phyloP scores from a whole-genome alignment of 2,888 invertebrate species.

The Hololepta plana region DNA sequence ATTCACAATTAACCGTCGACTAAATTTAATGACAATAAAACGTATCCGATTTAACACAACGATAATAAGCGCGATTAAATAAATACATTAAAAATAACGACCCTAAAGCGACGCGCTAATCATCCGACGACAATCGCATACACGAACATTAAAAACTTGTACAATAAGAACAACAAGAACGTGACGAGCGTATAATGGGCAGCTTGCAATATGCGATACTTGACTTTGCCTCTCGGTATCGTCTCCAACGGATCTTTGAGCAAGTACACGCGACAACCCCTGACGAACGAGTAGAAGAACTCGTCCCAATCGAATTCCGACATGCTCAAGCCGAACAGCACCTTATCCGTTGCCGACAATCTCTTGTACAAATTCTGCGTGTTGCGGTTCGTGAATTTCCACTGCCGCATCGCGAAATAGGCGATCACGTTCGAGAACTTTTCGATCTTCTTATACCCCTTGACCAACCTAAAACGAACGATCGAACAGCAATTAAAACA shows the following conservation, averaged over 20 bases:
- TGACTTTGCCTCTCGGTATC: constrained; percentile 47
- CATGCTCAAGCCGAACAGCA: constrained; percentile 42
- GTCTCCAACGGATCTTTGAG: constrained; percentile 65
- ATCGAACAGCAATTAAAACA: constrained; percentile 1
- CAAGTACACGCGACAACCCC: constrained; percentile 59
- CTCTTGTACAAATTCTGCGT: constrained; percentile 37
- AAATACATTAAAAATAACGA: too few species aligned
- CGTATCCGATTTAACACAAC: too few species aligned
- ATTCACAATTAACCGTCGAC: too few species aligned
- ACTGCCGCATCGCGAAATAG: constrained; percentile 64
- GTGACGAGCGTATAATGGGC: constrained; percentile 16
- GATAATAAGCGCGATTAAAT: too few species aligned
- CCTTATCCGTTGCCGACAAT: constrained; percentile 35
- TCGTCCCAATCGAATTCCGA: constrained; percentile 55
- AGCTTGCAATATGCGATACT: constrained; percentile 18
- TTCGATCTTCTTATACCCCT: constrained; percentile 57
- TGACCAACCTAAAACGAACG: constrained; percentile 40
- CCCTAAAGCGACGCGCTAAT: too few species aligned
- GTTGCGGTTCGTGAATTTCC: constrained; percentile 50
- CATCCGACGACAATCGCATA: too few species aligned
- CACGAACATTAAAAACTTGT: too few species aligned
- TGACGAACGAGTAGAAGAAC: constrained; percentile 47
- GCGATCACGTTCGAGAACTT: constrained; percentile 52
- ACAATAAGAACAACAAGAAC: constrained; percentile 5
- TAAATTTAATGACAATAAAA: too few species aligned